Base-by-base conservation (phyloP, 2,797 vertebrate species). In the Cygnus olor region DNA sequence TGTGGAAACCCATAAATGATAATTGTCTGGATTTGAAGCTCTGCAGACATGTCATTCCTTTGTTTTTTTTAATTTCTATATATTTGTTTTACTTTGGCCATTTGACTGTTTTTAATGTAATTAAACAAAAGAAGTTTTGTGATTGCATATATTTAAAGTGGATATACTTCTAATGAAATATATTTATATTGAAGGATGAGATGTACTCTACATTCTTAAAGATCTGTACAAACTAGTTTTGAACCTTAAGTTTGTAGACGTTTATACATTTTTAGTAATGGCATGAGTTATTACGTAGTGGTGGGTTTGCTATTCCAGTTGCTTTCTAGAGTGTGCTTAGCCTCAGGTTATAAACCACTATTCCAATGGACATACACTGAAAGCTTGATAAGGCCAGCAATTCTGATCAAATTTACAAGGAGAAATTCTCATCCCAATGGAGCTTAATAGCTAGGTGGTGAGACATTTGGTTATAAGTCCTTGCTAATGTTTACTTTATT, bases 401-500 rank as follows among this genome's bases (percentile, higher is more conserved):
- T 56, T 80, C 42, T 80, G 18, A 54, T 65, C 32, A 71, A 71
- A 65, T 10, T 77, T 51, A 27, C 3, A 30, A 36, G 73, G 14
- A 47, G 3, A 80, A 78, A 45, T 66, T 38, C 24, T 81, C 36
- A 38, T 78, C 18, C 3, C 3, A 2, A 0, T 14, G 9, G 5
- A 69, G 10, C 76, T 85, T 86, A 58, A 45, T 30, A 88, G 8
- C 47, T 84, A 12, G 14, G 5, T 6, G 4, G 3, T 72, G 70
- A 91, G 66, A 36, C 42, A 79, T 53, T 38, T 21, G 58, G 11
- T 72, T 69, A 9, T 60, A 56, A 83, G 53, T 25, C 34, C 16
- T 90, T 73, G 25, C 9, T 95, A 40, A 24, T 66, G 45, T 90
- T 95, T 88, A 80, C 56, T 90, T 95, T 12, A 5, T 38, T 82